phyloP scores from a whole-genome alignment of 2,113 vertebrate genomes.

The Arvicanthis niloticus region DNA sequence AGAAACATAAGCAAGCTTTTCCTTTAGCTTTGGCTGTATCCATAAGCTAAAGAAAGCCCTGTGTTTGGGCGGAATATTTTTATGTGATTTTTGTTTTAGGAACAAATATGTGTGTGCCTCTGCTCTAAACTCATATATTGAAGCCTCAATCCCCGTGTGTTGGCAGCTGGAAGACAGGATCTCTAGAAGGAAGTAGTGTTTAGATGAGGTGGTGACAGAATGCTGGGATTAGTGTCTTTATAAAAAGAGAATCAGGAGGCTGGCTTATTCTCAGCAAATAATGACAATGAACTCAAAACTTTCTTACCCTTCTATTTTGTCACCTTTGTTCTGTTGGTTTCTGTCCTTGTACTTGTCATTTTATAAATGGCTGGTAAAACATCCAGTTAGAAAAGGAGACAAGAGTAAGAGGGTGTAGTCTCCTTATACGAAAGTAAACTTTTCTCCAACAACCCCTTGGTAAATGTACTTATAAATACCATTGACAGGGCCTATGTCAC shows the following conservation, averaged over 20 bases:
- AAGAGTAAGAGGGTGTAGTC: neutral
- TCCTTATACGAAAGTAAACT: neutral
- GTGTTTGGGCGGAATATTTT: neutral
- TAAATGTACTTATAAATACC: neutral
- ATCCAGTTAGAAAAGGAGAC: neutral
- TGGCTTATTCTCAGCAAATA: neutral
- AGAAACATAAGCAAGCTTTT: neutral
- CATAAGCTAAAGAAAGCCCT: neutral
- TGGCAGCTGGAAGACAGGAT: neutral
- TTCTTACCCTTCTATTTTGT: no score
- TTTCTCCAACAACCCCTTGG: neutral
- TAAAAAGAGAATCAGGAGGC: no score
- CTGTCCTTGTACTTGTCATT: neutral
- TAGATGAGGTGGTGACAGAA: neutral
- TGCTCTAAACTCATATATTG: neutral
- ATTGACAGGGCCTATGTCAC: neutral
- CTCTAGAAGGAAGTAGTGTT: neutral
- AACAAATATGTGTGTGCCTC: neutral
- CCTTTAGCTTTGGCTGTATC: neutral
- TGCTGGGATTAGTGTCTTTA: neutral
- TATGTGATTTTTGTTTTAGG: neutral
- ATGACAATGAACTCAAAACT: neutral
- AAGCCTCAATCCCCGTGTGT: neutral
- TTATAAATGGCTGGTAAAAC: neutral
- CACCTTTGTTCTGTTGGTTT: no score